phyloP scores from a whole-genome alignment of 2,113 vertebrate species.

The Hystrix cristata region DNA sequence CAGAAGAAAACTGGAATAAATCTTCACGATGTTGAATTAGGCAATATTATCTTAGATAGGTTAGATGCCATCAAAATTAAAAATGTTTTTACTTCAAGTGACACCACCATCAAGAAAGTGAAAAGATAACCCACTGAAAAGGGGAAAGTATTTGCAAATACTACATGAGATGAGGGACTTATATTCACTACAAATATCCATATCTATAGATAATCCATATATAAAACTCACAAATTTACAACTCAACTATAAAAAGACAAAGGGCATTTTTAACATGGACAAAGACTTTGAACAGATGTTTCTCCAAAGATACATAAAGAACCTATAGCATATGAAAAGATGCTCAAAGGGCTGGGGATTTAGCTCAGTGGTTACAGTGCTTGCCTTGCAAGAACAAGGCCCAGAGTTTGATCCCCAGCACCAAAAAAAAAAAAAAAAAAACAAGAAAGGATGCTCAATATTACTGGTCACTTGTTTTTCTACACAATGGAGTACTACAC shows the following conservation, averaged over 20 bases:
- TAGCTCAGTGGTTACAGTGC: too few relatives aligned
- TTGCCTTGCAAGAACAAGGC: too few relatives aligned
- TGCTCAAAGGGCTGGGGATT: not conserved
- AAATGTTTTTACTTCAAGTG: not conserved
- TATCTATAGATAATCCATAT: not conserved
- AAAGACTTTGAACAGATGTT: not conserved
- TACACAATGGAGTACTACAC: too few relatives aligned
- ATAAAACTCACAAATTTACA: not conserved
- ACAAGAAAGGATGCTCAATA: too few relatives aligned
- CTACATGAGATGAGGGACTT: not conserved
- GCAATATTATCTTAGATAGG: not conserved
- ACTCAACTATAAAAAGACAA: not conserved
- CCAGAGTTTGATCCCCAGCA: too few relatives aligned
- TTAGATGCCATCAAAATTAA: not conserved
- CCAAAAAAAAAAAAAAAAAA: too few relatives aligned
- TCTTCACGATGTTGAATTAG: not conserved
- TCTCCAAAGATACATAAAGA: not conserved
- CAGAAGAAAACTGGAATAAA: not conserved
- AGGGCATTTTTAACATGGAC: not conserved
- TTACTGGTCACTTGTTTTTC: too few relatives aligned
- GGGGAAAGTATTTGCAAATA: not conserved
- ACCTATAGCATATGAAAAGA: not conserved
- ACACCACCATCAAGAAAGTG: not conserved
- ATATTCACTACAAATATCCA: not conserved
- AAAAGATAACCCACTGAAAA: not conserved